Evolutionary conservation across 2,113 vertebrate genomes (phyloP).

Genomic region (Hyla sarda): DNA sequence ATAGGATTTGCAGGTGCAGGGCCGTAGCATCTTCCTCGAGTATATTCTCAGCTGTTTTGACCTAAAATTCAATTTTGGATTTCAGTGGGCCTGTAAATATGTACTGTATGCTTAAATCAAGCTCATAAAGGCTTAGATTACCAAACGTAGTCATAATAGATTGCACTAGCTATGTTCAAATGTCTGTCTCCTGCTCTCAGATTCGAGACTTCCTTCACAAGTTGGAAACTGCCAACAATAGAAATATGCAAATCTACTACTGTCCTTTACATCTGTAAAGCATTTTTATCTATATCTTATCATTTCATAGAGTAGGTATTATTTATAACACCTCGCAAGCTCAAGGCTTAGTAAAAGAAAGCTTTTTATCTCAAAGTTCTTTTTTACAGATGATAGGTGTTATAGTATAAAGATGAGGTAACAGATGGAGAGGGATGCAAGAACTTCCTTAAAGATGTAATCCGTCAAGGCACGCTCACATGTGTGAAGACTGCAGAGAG

Average conservation of each 20-base stretch:
- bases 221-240: neutral
- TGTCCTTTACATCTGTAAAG: neutral
- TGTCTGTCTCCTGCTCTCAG: neutral
- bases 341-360: neutral
- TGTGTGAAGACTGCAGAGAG: slow-evolving; percentile 29
- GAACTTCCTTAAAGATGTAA: slow-evolving; percentile 34
- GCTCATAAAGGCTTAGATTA: neutral
- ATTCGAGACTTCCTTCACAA: neutral
- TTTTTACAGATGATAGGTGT: slow-evolving; percentile 43
- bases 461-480: slow-evolving; percentile 43
- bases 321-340: neutral
- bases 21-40: neutral
- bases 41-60: neutral
- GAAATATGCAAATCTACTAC: neutral
- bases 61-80: neutral
- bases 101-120: neutral
- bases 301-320: neutral
- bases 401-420: slow-evolving; percentile 33
- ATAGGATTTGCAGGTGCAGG: slow-evolving; percentile 7
- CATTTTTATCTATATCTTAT: slow-evolving; percentile 8
- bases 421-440: slow-evolving; percentile 14
- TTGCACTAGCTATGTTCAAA: neutral
- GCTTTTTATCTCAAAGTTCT: slow-evolving; percentile 24
- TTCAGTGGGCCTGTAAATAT: neutral
- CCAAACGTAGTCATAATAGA: neutral